Evolutionary conservation across 2,113 vertebrate genomes (phyloP).

Genomic region (Nyctibius bracteatus): DNA sequence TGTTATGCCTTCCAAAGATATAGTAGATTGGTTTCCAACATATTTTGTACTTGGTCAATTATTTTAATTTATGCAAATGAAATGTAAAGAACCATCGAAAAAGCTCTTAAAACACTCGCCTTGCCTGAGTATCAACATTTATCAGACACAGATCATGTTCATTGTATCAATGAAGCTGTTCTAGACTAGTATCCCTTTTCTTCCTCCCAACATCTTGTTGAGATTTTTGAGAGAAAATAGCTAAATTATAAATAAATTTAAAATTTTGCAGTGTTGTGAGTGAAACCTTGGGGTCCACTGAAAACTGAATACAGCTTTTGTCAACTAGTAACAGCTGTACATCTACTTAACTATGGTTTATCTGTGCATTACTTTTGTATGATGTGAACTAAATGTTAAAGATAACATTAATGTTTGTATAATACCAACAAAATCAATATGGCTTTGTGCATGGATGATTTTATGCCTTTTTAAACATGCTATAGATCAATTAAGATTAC

Average conservation of each 20-base stretch:
- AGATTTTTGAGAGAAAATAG: neutral
- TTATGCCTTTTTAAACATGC: neutral
- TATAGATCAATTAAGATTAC: neutral
- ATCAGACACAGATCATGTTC: neutral
- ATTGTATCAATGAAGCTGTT: neutral
- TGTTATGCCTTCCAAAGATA: neutral
- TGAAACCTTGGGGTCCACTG: neutral
- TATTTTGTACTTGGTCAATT: neutral
- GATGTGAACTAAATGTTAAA: neutral
- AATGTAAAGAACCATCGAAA: neutral
- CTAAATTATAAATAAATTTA: neutral
- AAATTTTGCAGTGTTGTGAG: neutral
- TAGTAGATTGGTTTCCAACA: neutral
- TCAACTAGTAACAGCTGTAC: neutral
- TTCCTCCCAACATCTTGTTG: neutral
- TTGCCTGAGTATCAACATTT: neutral
- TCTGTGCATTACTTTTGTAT: neutral
- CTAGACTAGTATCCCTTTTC: neutral
- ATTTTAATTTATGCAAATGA: conserved; percentile 17
- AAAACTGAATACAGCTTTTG: neutral
- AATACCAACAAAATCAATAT: neutral
- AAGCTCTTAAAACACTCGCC: neutral
- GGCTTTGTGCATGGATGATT: neutral
- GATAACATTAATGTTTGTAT: neutral
- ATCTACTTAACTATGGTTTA: neutral